Percentiles rank a stretch among this genome's conserved stretches.
phyloP scores from a whole-genome alignment of 2,888 invertebrate species.

The Sarcophaga carnaria region DNA sequence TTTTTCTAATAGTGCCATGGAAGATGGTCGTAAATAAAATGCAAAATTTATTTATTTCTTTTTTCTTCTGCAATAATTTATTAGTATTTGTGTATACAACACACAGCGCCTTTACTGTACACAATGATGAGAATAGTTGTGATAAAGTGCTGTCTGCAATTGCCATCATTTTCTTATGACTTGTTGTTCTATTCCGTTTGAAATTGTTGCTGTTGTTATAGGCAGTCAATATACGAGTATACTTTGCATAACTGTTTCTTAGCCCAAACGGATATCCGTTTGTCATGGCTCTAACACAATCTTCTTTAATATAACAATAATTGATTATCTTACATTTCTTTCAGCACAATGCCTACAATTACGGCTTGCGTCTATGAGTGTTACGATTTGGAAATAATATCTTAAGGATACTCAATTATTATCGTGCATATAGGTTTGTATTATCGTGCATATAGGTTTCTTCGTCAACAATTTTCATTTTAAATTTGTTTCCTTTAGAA shows the following conservation, averaged over 20 bases:
- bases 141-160: not conserved
- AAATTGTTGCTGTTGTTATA: not conserved
- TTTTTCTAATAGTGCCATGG: no score
- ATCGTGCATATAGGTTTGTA: not conserved
- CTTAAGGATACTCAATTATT: not conserved
- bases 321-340: constrained; percentile 35
- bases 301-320: constrained; percentile 19
- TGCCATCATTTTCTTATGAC: not conserved
- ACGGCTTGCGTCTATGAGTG: no score
- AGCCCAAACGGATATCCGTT: constrained; percentile 48
- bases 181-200: not conserved
- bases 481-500: not conserved
- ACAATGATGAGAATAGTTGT: no score
- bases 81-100: not conserved
- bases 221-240: constrained; percentile 43
- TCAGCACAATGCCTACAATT: not conserved
- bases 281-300: constrained; percentile 51
- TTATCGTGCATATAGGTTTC: not conserved
- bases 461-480: no score
- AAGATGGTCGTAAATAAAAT: no score
- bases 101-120: not conserved
- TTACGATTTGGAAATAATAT: not conserved
- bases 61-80: no score
- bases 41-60: no score
- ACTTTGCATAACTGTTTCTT: constrained; percentile 19